Evolutionary conservation across 2,797 vertebrate species (phyloP).

Genomic region (Lepilemur septentrionalis): DNA sequence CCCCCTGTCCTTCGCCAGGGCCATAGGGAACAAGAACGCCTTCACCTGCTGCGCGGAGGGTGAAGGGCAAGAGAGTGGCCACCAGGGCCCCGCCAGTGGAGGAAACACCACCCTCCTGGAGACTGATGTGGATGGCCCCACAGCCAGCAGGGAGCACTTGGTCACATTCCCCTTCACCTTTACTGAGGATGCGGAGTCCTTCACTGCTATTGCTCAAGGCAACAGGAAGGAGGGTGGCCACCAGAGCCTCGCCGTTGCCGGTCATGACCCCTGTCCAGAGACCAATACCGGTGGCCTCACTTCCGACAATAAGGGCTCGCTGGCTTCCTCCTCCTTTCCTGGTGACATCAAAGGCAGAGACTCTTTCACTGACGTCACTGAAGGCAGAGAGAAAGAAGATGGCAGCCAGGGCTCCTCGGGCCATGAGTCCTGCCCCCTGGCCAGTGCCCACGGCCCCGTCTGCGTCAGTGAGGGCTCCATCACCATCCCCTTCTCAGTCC

Average conservation of each 20-base stretch:
- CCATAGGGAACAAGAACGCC: neutral
- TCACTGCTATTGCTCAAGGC: rapidly evolving
- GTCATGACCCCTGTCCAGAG: neutral
- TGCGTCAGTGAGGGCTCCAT: neutral
- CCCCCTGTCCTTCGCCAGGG: neutral
- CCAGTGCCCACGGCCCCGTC: rapidly evolving
- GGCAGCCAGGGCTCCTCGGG: rapidly evolving
- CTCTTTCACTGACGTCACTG: rapidly evolving
- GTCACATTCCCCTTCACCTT: conserved; percentile 38
- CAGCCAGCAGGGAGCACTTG: rapidly evolving
- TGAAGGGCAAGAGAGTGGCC: neutral
- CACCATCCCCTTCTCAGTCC: neutral
- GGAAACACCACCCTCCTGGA: neutral
- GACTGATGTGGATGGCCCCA: rapidly evolving
- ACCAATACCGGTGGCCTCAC: neutral
- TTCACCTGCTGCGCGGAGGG: rapidly evolving
- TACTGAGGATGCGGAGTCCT: rapidly evolving
- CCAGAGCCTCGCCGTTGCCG: neutral
- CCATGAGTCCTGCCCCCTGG: rapidly evolving
- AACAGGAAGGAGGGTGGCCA: neutral
- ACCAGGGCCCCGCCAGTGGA: neutral
- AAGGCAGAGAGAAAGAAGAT: neutral
- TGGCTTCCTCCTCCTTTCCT: neutral
- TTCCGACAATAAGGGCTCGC: neutral
- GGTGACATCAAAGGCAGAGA: neutral